Evolutionary conservation across 2,888 invertebrate species (phyloP).

Genomic region (Drosophila emarginata): DNA sequence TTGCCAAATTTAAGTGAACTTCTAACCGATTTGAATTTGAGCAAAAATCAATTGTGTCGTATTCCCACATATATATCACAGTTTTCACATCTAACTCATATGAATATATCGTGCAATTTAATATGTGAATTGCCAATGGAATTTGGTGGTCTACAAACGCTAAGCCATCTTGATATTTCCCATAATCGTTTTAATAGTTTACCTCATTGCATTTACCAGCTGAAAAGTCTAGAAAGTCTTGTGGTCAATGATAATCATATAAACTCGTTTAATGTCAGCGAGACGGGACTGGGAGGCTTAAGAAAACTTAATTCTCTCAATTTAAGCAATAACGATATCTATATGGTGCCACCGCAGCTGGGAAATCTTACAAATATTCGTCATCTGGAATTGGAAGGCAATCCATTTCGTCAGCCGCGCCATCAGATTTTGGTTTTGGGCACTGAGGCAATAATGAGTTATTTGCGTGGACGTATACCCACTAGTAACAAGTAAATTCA

Average conservation of each 20-base stretch:
- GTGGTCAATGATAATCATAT: constrained; percentile 89
- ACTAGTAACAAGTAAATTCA: not conserved
- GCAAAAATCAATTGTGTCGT: constrained; percentile 85
- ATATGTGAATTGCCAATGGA: constrained; percentile 85
- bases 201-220: constrained; percentile 88
- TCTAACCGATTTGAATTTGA: constrained; percentile 86
- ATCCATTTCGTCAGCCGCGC: constrained; percentile 93
- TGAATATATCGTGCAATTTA: constrained; percentile 89
- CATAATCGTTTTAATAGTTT: constrained; percentile 88
- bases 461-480: constrained; percentile 92
- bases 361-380: constrained; percentile 90
- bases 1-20: constrained; percentile 83
- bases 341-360: constrained; percentile 90
- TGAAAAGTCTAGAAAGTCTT: constrained; percentile 89
- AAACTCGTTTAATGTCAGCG: constrained; percentile 85
- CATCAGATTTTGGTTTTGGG: constrained; percentile 93
- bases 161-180: constrained; percentile 88
- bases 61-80: constrained; percentile 86
- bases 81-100: constrained; percentile 85
- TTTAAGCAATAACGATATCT: constrained; percentile 89
- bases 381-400: constrained; percentile 90
- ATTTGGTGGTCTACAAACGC: constrained; percentile 87
- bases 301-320: constrained; percentile 86
- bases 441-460: constrained; percentile 90
- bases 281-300: constrained; percentile 85